phyloP scores from a whole-genome alignment of 2,113 vertebrate genomes.

The Mustela nigripes region DNA sequence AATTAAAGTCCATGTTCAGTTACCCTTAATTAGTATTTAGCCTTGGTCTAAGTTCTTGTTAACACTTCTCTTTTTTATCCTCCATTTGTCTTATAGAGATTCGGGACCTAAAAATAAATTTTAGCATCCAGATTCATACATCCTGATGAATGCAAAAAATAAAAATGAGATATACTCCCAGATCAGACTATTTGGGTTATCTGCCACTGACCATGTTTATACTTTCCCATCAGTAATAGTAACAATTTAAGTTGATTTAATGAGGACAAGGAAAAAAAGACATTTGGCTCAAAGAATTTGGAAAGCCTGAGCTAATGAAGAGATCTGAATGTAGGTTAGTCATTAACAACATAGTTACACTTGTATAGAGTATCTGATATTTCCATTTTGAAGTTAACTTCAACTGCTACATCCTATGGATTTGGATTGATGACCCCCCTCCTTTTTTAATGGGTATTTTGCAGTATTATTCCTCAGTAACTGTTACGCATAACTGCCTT shows the following conservation, averaged over 20 bases:
- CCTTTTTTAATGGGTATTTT: neutral
- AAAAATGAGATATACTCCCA: neutral
- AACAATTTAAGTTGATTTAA: conserved; percentile 29
- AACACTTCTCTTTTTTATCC: neutral
- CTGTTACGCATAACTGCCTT: neutral
- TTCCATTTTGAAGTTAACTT: conserved; percentile 1
- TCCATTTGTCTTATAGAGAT: neutral
- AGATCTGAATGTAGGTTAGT: neutral
- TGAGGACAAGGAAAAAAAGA: neutral
- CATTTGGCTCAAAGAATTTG: neutral
- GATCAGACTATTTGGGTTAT: neutral
- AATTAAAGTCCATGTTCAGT: neutral
- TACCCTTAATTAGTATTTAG: conserved; percentile 31
- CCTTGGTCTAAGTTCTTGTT: neutral
- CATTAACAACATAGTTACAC: neutral
- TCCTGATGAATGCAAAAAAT: neutral
- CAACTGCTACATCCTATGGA: neutral
- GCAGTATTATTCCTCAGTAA: neutral
- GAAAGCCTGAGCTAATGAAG: neutral
- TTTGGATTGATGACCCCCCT: neutral
- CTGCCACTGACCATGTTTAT: conserved; percentile 7
- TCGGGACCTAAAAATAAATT: neutral
- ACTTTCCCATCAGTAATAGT: neutral
- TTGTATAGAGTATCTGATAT: neutral
- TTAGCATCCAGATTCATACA: neutral